Base-by-base conservation (phyloP, 2,113 vertebrate genomes). In the Cinclus cinclus region DNA sequence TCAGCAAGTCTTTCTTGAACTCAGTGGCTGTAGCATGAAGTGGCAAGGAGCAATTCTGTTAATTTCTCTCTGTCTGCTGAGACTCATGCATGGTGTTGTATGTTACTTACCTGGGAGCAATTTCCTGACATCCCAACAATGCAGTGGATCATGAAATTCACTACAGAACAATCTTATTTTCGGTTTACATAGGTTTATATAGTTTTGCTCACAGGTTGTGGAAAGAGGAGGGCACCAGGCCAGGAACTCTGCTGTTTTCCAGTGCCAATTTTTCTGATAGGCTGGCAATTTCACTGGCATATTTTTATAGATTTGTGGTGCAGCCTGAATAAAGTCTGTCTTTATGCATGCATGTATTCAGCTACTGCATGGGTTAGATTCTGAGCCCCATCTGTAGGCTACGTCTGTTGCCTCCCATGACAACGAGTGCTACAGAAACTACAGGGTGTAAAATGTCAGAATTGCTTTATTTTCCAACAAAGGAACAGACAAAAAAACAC, bases 241-340 rank as follows among this genome's bases (percentile, higher is more conserved):
- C 94, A 91, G 84, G 60, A 85, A 46, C 3, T 17, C 71, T 90
- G 75, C 95, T 92, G 82, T 74, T 87, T 83, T 92, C 78, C 87
- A 68, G 44, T 88, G 93, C 94, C 88, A 92, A 15, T 96, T 96
- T 92, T 87, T 93, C 52, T 75, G 82, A 77, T 83, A 78, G 68
- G 78, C 68, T 95, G 71, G 56, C 68, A 90, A 39, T 93, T 94
- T 87, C 83, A 28, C 35, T 95, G 88, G 76, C 85, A 89, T 93
- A 83, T 95, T 93, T 97, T 94, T 93, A 94, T 84, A 84, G 88
- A 93, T 93, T 92, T 87, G 39, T 14, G 46, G 47, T 63, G 49
- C 76, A 70, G 56, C 33, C 85, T 87, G 84, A 93, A 77, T 90
- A 44, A 89, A 86, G 68, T 70, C 92, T 94, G 44, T 75, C 59